Percentiles rank a stretch among this genome's conserved stretches.
Evolutionary conservation across 2,797 vertebrate genomes (phyloP).

Genomic region (Poecilia velifera): DNA sequence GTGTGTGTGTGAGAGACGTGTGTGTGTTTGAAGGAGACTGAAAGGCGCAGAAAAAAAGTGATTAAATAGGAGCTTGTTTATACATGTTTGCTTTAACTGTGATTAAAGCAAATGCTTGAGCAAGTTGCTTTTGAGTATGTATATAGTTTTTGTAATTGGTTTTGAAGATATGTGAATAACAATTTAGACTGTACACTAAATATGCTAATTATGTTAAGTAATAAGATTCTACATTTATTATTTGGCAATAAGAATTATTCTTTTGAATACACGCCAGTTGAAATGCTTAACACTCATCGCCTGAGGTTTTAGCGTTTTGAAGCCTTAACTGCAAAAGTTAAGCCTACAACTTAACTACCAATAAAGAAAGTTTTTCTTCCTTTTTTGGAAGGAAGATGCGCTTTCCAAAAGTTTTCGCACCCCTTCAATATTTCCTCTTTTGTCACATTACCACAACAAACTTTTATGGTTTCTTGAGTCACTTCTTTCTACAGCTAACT

Average conservation of each 20-base stretch:
- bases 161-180: constrained; percentile 52
- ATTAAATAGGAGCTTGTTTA: constrained; percentile 68
- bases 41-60: constrained; percentile 47
- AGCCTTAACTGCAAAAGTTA: constrained; percentile 4
- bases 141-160: constrained; percentile 46
- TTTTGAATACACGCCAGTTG: constrained; percentile 29
- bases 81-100: constrained; percentile 56
- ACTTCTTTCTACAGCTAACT: not conserved
- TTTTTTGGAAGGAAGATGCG: no score
- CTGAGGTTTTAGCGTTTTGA: constrained; percentile 11
- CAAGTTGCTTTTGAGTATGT: constrained; percentile 55
- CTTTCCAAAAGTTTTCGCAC: not conserved
- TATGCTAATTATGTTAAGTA: constrained; percentile 42
- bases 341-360: no score
- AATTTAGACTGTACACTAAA: constrained; percentile 42
- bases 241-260: constrained; percentile 15
- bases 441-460: not conserved
- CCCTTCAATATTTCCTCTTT: not conserved
- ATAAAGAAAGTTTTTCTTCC: no score
- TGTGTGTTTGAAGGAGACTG: constrained; percentile 44
- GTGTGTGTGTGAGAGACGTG: constrained; percentile 49
- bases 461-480: not conserved
- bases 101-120: constrained; percentile 23
- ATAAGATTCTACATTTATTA: constrained; percentile 24
- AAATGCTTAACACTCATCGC: constrained; percentile 6